phyloP scores from a whole-genome alignment of 2,797 vertebrate genomes.

The Myripristis jacobus region DNA sequence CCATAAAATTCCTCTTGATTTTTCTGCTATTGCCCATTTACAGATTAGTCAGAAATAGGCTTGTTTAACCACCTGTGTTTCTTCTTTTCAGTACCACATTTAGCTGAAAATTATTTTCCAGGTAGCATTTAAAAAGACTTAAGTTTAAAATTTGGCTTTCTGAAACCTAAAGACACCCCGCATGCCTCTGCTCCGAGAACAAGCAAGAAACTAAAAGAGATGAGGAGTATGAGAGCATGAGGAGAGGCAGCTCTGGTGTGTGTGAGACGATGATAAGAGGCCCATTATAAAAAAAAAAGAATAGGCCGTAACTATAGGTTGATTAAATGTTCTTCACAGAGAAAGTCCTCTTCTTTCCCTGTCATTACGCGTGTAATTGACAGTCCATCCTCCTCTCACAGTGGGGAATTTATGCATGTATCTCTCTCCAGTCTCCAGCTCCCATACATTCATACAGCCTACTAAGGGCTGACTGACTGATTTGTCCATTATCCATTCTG shows the following conservation, averaged over 20 bases:
- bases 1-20: too few species aligned
- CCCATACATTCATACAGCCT: slow-evolving; percentile 7
- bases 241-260: slow-evolving; percentile 44
- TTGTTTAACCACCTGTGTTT: too few species aligned
- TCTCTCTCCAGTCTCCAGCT: slow-evolving; percentile 33
- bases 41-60: background rate
- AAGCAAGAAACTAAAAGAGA: slow-evolving; percentile 18
- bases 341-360: slow-evolving; percentile 18
- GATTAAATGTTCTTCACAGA: slow-evolving; percentile 39
- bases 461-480: slow-evolving; percentile 43
- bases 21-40: too few species aligned
- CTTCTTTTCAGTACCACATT: too few species aligned
- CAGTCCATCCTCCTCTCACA: slow-evolving; percentile 8
- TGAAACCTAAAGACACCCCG: too few species aligned
- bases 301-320: slow-evolving; percentile 28
- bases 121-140: too few species aligned
- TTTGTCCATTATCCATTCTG: slow-evolving; percentile 57
- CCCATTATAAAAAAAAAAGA: slow-evolving; percentile 29
- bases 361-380: slow-evolving; percentile 32
- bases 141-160: too few species aligned
- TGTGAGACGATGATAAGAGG: slow-evolving; percentile 41
- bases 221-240: slow-evolving; percentile 36
- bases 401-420: slow-evolving; percentile 22
- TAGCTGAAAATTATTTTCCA: too few species aligned
- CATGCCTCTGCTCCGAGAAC: background rate